These are phyloP conservation scores for Erinaceus europaeus DNA, from an alignment of 2,113 vertebrate genomes.

Conservation along the genomic window DNA sequence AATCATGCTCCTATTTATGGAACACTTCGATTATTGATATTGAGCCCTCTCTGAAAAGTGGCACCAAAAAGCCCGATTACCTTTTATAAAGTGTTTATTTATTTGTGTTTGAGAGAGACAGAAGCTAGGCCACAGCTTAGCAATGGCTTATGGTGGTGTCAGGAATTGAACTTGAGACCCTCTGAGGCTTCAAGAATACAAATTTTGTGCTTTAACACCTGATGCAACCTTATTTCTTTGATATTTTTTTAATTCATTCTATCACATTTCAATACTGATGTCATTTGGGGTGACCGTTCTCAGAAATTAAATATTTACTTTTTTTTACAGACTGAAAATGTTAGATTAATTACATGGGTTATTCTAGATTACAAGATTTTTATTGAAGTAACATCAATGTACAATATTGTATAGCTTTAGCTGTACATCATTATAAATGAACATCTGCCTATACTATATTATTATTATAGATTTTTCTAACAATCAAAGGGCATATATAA, in stretches of 20 bases:
- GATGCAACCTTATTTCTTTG: no score
- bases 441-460: not conserved
- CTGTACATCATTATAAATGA: not conserved
- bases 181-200: no score
- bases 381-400: not conserved
- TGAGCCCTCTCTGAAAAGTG: not conserved
- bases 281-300: not conserved
- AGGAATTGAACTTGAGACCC: no score
- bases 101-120: no score
- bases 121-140: no score
- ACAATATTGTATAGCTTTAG: not conserved
- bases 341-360: not conserved
- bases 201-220: no score
- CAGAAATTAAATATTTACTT: not conserved
- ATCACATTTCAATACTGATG: not conserved
- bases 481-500: not conserved
- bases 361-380: not conserved
- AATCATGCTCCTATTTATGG: no score
- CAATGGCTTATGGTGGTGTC: no score
- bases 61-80: not conserved
- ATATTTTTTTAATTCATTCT: not conserved
- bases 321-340: not conserved
- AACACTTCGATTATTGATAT: no score
- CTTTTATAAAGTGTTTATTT: no score
- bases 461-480: slow-evolving; percentile 10